phyloP scores from a whole-genome alignment of 1,140 invertebrate genomes.

The Panonychus citri region DNA sequence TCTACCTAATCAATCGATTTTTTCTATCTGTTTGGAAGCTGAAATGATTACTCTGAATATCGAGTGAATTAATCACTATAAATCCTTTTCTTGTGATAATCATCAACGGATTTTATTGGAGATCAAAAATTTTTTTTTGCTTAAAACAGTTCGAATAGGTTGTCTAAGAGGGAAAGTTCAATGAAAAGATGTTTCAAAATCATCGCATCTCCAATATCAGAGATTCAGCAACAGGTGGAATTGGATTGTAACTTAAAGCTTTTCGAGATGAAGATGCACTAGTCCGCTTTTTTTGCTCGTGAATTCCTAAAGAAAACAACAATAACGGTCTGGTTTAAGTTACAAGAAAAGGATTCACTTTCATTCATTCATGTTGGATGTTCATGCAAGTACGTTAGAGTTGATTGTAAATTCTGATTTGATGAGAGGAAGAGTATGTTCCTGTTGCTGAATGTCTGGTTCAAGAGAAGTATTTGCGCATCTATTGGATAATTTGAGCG shows the following conservation, averaged over 20 bases:
- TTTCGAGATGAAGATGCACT: conserved; percentile 20
- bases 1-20: conserved; percentile 23
- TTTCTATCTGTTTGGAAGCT: conserved; percentile 38
- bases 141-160: no score
- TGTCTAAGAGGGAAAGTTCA: conserved; percentile 76
- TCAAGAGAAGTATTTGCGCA: no score
- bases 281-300: conserved; percentile 19
- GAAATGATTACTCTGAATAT: conserved; percentile 40
- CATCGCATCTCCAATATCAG: conserved; percentile 99
- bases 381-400: no score
- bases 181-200: conserved; percentile 84
- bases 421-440: no score
- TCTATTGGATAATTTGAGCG: no score
- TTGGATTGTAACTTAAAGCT: conserved; percentile 66
- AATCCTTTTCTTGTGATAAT: conserved; percentile 44
- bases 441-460: no score
- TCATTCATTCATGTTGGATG: no score
- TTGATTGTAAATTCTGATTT: no score
- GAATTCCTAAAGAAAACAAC: conserved; percentile 21
- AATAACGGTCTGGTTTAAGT: no score
- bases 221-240: conserved; percentile 64
- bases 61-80: conserved; percentile 96
- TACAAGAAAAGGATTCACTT: conserved; percentile 65
- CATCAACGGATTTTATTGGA: no score
- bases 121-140: no score